Base-by-base conservation (phyloP, 2,113 vertebrate genomes). In the Pteruthius melanotis region DNA sequence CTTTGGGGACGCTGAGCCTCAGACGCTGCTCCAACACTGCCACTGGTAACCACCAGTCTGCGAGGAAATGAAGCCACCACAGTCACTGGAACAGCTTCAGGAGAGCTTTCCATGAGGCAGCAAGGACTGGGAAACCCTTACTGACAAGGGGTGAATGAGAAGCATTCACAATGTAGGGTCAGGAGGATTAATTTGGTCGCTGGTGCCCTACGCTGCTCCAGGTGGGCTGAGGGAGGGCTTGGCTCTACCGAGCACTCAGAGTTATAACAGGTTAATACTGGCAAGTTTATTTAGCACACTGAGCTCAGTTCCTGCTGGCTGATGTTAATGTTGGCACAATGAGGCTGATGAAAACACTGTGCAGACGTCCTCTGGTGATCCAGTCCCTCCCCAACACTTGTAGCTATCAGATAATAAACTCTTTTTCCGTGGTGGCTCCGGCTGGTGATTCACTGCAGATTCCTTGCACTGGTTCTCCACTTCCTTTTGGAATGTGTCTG, bases 241-340 rank as follows among this genome's bases (percentile, higher is more conserved):
- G 71, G 66, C 95, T 81, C 7, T 1, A 7, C 10, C 0, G 0
- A 50, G 52, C 13, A 33, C 59, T 39, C 78, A 42, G 77, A 88
- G n/a, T 61, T 97, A 87, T 87, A 93, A 82, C 90, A 96, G 93
- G 93, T 97, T 96, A 96, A 96, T 57, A 22, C 88, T 82, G 92
- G 92, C 93, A 81, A 84, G 83, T 90, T 92, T 84, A 60, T 84
- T 95, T 78, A 90, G 57, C 17, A 10, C 86, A 26, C 92, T 97
- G 95, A 97, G 86, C 92, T 97, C 96, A 95, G 93, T 97, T 97
- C 95, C 95, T 96, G 94, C 69, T 95, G 96, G 94, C 90, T 94
- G 89, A 93, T 93, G 93, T 96, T 96, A 89, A 72, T 84, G 90
- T 96, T 96, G 95, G 96, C 96, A 96, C 95, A 78, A 92, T 61